Evolutionary conservation across 2,888 invertebrate genomes (phyloP), one percentile per base, ranked within the genome.

Genomic region (Drosophila anomalata): DNA sequence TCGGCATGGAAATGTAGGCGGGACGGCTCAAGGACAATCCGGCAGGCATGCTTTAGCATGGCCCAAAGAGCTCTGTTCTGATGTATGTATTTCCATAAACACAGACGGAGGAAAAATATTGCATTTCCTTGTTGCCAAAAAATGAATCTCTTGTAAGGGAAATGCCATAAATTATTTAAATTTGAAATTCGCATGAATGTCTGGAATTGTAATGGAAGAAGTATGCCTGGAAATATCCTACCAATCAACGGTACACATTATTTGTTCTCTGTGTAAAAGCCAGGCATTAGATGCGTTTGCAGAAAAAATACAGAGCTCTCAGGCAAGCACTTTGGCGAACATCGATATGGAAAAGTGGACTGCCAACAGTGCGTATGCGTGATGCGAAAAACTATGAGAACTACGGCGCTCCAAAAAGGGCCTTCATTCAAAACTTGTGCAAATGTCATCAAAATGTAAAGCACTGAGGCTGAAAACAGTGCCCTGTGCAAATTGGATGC

Each of bases 21-120:
- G 59, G 60, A 61, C 54, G 52, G 67, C 65, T 56, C 75, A 77
- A 88, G 88, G 75, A 77, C 77, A 76, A 41, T 67, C 65, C 61
- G 54, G 22, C 22, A 47, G 77, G 48, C 55, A 61, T 66, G 59
- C 51, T 54, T 51, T 61, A 39, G 46, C 56, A 66, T 68, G 61
- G 39, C 42, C 56, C 53, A 39, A 55, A 62, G 54, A 60, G 53
- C 54, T 76, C 60, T 76, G 63, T 70, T 63, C 78, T 56, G 51
- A 44, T 74, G 33, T 63, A 44, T 74, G 33, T 63, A 22, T 44
- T 44, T 44, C 44, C 44, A 44, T 44, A 22, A 20, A 22, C 9
- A 20, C 44, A 44, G 44, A 20, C 11, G 22, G 22, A 20, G 12
- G 9, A 22, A 22, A 42, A 44, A 20, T 42, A 20, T 42, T 3